Base-by-base conservation (phyloP, 2,113 vertebrate species). In the Phaethornis superciliosus region DNA sequence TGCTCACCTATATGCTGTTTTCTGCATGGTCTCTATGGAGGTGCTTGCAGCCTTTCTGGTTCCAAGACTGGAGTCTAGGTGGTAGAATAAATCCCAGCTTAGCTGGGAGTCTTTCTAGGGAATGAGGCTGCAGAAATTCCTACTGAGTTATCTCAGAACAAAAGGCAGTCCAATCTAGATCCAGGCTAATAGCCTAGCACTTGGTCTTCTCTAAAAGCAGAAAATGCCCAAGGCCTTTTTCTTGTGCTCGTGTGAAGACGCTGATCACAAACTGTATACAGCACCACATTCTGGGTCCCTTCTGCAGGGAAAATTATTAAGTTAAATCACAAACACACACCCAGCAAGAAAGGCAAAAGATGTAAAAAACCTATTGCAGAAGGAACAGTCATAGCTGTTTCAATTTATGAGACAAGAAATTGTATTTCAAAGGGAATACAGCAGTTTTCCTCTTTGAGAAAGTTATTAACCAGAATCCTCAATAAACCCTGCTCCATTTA, bases 391-490 rank as follows among this genome's bases (percentile, higher is more conserved):
- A 4, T 19, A 54, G 94, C 90, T 88, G 86, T 96, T 97, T 96
- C 97, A 96, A 94, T 95, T 97, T 95, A 96, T 88, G 76, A 96
- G 97, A 96, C 89, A 74, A 95, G 96, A 97, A 97, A 97, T 95
- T 95, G 70, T 97, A 96, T 97, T 97, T 98, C 96, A 88, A 95
- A 96, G 95, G 84, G 67, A 97, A 94, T 74, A 83, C 85, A 85
- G 92, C 91, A 94, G 89, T 93, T 94, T 96, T 93, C 60, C 46
- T 96, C 75, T 96, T 93, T 52, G 93, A 97, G 91, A 97, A 89
- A 81, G 89, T 94, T 97, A 94, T 96, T 95, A 97, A 81, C 76
- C 55, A 94, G 95, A 97, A 96, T 92, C 94, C 30, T 32, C 92
- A 95, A 90, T 94, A 97, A 97, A 94, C 76, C 52, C 90, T 46